Conservation (phyloP, 1,140 invertebrate genomes). For the Diachasmimorpha longicaudata region DNA sequence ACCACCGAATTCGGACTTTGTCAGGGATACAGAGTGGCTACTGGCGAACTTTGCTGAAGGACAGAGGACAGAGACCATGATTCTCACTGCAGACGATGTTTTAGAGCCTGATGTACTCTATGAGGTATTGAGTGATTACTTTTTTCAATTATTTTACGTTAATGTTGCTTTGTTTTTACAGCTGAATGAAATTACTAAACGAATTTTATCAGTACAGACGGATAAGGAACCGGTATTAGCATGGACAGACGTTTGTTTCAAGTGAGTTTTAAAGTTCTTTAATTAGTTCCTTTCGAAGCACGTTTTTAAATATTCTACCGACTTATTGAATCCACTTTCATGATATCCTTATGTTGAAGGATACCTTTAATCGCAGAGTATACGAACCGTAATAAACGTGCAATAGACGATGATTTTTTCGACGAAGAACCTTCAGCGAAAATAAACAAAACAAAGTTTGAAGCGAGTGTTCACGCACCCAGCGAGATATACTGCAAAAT, state of each 20-base stretch:
- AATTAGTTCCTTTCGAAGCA: background rate
- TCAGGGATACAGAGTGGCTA: constrained; percentile 74
- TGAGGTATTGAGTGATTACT: constrained; percentile 44
- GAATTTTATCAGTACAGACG: constrained; percentile 40
- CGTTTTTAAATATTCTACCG: too few species aligned
- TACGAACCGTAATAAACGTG: constrained; percentile 35
- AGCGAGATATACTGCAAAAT: constrained; percentile 67
- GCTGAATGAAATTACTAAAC: constrained; percentile 56
- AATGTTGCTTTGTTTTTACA: constrained; percentile 31
- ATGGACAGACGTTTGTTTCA: constrained; percentile 72
- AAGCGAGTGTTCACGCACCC: constrained; percentile 64
- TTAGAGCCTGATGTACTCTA: constrained; percentile 65
- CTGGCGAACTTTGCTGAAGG: constrained; percentile 71
- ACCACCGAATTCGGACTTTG: constrained; percentile 71
- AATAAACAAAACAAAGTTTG: constrained; percentile 48
- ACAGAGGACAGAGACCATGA: constrained; percentile 67
- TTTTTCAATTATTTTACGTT: background rate
- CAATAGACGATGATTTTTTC: constrained; percentile 47
- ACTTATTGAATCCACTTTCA: background rate
- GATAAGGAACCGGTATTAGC: constrained; percentile 47
- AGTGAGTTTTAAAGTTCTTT: constrained; percentile 56
- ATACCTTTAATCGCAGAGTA: constrained; percentile 49
- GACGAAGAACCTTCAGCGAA: constrained; percentile 40
- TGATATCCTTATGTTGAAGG: constrained; percentile 36
- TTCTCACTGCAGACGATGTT: constrained; percentile 72